Evolutionary conservation across 2,797 vertebrate species (phyloP), one percentile per base, ranked within the genome.

Genomic region (Philypnodon macrostomus): DNA sequence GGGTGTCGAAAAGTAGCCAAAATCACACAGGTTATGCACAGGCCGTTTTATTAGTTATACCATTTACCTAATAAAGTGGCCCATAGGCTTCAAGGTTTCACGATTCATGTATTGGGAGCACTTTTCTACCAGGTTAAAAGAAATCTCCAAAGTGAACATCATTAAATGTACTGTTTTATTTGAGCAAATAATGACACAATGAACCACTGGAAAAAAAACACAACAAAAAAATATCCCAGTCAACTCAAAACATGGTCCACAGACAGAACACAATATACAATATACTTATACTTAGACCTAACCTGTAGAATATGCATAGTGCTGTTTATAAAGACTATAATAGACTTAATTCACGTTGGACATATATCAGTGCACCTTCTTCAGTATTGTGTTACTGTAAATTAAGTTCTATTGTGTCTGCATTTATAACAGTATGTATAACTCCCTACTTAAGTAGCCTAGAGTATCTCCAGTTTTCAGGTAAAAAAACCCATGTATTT

Each of bases 181-280:
- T 26, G 18, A 41, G 36, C 31, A 24, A 15, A 27, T n/a, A 9
- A 33, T 5, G 41, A 30, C 15, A 48, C 30, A 30, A 24, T 11
- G 8, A 57, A 47, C 56, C 26, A 70, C 21, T 32, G 39, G 19
- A 53, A 21, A 14, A 24, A 27, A 39, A 48, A 41, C 10, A 19
- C 19, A 40, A 24, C 14, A 34, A 31, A 24, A 37, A 0, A 40
- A 31, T 0, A 41, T 41, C 57, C 12, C 36, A 57, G 50, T 47
- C 19, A 52, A 40, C 63, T 47, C 19, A 52, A 40, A 65, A 60
- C 48, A 65, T 65, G 71, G 73, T 75, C 67, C 73, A 61, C 52
- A 37, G 41, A 67, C 48, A 56, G 21, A 32, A 6, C 45, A 51
- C 52, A 47, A 50, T 19, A 49, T 14, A 38, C 21, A 23, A 6